Evolutionary conservation across 1,140 invertebrate species (phyloP), one percentile per base, ranked within the genome.

Genomic region (Procambarus clarkii): DNA sequence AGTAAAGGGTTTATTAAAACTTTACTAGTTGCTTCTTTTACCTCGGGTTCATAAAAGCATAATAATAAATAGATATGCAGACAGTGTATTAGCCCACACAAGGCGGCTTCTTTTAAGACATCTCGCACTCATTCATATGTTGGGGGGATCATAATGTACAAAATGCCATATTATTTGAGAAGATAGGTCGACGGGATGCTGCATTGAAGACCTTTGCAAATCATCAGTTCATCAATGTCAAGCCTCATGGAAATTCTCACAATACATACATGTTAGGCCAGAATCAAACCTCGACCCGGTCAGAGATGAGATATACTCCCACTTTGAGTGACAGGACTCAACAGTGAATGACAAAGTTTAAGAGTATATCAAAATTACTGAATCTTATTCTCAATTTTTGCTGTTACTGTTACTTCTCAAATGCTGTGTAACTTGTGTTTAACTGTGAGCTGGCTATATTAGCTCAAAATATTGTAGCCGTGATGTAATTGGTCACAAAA

Each of bases 271-370:
- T 90, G 4, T n/a, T 84, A 46, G 88, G 88, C n/a, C 90, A 86
- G 71, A 86, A 86, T 79, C 91, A 91, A 60, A 91, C 92, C 71
- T 71, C 92, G 46, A 91, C 92, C 8, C 92, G 90, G 92, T 93
- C 89, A 85, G 89, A 91, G 83, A 91, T 89, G 86, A 86, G 92
- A 64, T 87, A 92, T 87, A 85, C 86, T 82, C 92, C 92, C 50
- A 78, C 88, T 77, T 91, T 91, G 91, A 81, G 91, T 93, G 60
- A 76, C 91, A 80, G 93, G 93, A 64, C 88, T 91, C 21, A 92
- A 92, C 91, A 89, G 91, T 88, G 91, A 92, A 46, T 93, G 93
- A 91, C 90, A 90, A 69, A 86, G 81, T 74, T 93, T 34, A 78
- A 93, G 88, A 74, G 76, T 84, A 71, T 83, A 69, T 77, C 74